Base-by-base conservation (phyloP, 2,797 vertebrate genomes). In the Cercopithecus mitis region DNA sequence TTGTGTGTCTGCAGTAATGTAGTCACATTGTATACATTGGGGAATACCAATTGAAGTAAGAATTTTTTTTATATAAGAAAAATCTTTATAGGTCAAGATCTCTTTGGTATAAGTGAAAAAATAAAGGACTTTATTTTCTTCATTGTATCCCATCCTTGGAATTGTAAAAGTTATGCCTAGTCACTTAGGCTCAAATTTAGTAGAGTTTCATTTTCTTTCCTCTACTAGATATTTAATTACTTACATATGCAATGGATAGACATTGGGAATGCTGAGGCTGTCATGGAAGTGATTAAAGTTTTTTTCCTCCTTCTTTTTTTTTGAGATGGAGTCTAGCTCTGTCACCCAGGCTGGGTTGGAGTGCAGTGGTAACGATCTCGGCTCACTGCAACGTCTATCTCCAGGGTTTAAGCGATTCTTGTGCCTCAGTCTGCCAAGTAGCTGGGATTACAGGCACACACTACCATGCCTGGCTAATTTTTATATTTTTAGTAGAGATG, bases 51-150 rank as follows among this genome's bases (percentile, higher is more conserved):
- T 27, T 70, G 39, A 92, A 94, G n/a, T 33, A 57, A 90, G 20
- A 41, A 47, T 50, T 20, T 87, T 87, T 39, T 43, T 45, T 24
- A 17, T 84, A 1, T 1, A 82, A 64, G 41, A 86, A 79, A 93
- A 87, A 4, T 88, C 64, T 33, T 95, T 76, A 27, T 89, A 92
- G 58, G 52, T 92, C 86, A 95, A 95, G 57, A 64, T 85, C 55
- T 90, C 76, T 50, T 92, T 90, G n/a, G 19, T 64, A 6, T 83
- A 95, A 87, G n/a, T 95, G 58, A 61, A 76, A 57, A 77, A 70
- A 22, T 45, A 58, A 43, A 9, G 5, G 10, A 15, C 19, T 67
- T 79, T 93, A 57, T 57, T 88, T 95, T 88, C 45, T 87, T 79
- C 9, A 50, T 81, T 81, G 27, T 45, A 52, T 89, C 55, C 57